These are phyloP conservation scores for Chrysodeixis includens DNA, from an alignment of 2,888 invertebrate species.

Conservation along the genomic window DNA sequence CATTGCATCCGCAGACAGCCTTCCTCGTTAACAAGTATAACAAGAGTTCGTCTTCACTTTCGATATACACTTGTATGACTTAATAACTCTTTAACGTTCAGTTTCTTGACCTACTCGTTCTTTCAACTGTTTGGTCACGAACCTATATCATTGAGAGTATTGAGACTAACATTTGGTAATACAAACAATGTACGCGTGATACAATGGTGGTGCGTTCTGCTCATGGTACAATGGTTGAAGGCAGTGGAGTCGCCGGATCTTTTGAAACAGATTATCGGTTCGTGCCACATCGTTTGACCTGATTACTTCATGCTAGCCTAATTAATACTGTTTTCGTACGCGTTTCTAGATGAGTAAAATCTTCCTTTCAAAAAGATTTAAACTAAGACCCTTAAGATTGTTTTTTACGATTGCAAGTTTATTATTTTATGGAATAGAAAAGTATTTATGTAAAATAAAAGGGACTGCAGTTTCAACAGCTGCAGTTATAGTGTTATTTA, in stretches of 20 bases:
- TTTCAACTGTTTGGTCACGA: constrained; percentile 31
- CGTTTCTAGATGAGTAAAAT: too few relatives aligned
- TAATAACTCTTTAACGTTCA: constrained; percentile 40
- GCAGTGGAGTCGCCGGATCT: constrained; percentile 75
- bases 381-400: too few relatives aligned
- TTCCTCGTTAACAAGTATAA: constrained; percentile 51
- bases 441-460: neutral
- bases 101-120: constrained; percentile 46
- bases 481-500: neutral
- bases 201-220: constrained; percentile 59
- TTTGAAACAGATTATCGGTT: constrained; percentile 73
- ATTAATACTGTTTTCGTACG: constrained; percentile 34
- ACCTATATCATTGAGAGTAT: constrained; percentile 27
- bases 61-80: constrained; percentile 55
- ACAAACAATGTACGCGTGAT: constrained; percentile 55
- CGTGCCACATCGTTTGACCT: constrained; percentile 62
- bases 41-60: constrained; percentile 54
- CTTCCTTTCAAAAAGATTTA: too few relatives aligned
- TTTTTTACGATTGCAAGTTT: too few relatives aligned
- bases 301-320: constrained; percentile 63
- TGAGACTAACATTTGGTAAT: constrained; percentile 47
- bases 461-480: neutral
- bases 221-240: constrained; percentile 66
- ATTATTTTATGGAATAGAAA: too few relatives aligned
- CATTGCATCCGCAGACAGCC: constrained; percentile 65